Percentiles rank a stretch among this genome's conserved stretches.
These are phyloP conservation scores for Platerodrilus igneus DNA, from an alignment of 2,888 invertebrate species.

Conservation along the genomic window DNA sequence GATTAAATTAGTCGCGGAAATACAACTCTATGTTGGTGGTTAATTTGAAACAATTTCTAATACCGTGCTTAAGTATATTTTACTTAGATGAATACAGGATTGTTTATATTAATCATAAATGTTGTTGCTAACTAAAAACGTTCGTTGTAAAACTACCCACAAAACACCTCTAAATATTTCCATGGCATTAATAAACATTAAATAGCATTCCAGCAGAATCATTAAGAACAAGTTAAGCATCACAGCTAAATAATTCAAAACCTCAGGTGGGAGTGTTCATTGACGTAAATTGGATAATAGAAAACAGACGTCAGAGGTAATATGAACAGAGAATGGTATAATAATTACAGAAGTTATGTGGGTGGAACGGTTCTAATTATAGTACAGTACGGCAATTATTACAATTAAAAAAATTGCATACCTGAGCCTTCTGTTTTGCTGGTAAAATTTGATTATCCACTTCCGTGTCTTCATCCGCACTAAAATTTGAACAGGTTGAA, in stretches of 20 bases:
- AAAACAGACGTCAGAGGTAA: conserved; percentile 31
- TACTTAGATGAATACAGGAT: too few relatives aligned
- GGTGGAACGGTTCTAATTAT: conserved; percentile 19
- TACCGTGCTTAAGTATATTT: too few relatives aligned
- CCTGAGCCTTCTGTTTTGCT: conserved; percentile 25
- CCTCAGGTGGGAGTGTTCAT: conserved; percentile 30
- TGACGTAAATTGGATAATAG: conserved; percentile 34
- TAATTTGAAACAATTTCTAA: too few relatives aligned
- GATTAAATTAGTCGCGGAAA: too few relatives aligned
- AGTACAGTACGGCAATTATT: too few relatives aligned
- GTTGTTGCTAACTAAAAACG: too few relatives aligned
- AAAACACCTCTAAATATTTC: too few relatives aligned
- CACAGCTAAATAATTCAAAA: conserved; percentile 18
- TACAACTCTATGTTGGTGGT: too few relatives aligned
- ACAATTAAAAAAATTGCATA: conserved; percentile 6
- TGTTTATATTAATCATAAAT: too few relatives aligned
- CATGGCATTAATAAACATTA: too few relatives aligned
- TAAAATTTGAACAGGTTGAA: conserved; percentile 69
- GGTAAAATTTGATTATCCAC: conserved; percentile 46
- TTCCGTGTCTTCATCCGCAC: conserved; percentile 64
- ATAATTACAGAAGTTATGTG: conserved; percentile 13
- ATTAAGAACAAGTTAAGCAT: conserved; percentile 7
- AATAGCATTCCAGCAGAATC: too few relatives aligned
- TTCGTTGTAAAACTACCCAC: too few relatives aligned
- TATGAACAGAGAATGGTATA: conserved; percentile 20